A percentile compares a stretch with the other conserved stretches of the same genome.
Evolutionary conservation across 2,113 vertebrate genomes (phyloP).

Genomic region (Chionomys nivalis): DNA sequence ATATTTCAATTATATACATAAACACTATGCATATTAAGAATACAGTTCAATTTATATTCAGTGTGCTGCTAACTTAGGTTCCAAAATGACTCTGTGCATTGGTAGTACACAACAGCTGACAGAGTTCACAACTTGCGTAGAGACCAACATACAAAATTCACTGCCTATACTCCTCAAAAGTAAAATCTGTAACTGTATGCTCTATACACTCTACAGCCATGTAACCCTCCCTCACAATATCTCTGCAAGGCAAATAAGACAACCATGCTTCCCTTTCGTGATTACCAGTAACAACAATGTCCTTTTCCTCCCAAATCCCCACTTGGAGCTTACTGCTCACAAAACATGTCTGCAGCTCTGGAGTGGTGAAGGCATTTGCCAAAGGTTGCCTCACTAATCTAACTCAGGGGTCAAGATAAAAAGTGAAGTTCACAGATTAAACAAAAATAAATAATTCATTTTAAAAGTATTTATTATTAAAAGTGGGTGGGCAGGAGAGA

Average conservation of each 20-base stretch:
- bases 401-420: not conserved
- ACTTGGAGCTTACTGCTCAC: not conserved
- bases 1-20: slow-evolving; percentile 40
- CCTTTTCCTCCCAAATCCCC: not conserved
- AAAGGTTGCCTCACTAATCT: slow-evolving; percentile 34
- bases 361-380: not conserved
- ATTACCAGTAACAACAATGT: not conserved
- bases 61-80: slow-evolving; percentile 17
- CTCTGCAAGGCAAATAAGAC: not conserved
- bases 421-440: slow-evolving; percentile 45
- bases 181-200: slow-evolving; percentile 17
- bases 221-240: slow-evolving; percentile 35
- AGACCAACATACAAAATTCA: not conserved
- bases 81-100: slow-evolving; percentile 38
- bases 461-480: slow-evolving; percentile 4
- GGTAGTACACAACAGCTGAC: not conserved
- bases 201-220: not conserved
- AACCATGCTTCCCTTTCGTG: not conserved
- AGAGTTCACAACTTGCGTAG: not conserved
- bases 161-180: not conserved
- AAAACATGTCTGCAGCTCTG: not conserved
- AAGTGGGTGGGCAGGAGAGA: not conserved
- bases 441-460: not conserved
- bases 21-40: slow-evolving; percentile 17
- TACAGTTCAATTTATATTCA: not conserved